phyloP scores from a whole-genome alignment of 2,888 invertebrate genomes.

The Nowickia ferox region DNA sequence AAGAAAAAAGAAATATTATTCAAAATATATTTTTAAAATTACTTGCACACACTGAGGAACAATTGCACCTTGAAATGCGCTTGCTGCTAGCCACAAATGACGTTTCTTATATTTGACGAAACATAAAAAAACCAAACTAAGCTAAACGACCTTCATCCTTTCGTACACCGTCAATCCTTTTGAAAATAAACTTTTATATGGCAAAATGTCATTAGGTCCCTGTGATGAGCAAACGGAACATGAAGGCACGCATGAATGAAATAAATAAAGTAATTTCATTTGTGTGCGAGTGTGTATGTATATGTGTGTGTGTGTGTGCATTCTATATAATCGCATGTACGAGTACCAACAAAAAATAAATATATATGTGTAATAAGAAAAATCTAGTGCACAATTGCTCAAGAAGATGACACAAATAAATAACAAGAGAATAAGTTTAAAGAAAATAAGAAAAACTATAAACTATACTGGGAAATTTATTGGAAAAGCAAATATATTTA shows the following conservation, averaged over 20 bases:
- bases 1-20: background rate
- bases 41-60: background rate
- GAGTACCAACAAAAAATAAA: background rate
- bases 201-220: slow-evolving; percentile 40
- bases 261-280: slow-evolving; percentile 32
- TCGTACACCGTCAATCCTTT: slow-evolving; percentile 14
- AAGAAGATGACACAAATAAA: slow-evolving; percentile 34
- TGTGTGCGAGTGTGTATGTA: background rate
- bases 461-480: slow-evolving; percentile 9
- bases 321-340: background rate
- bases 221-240: slow-evolving; percentile 23
- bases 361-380: slow-evolving; percentile 10
- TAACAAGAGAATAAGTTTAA: background rate
- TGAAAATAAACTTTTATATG: slow-evolving; percentile 9
- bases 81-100: slow-evolving; percentile 1
- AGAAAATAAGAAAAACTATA: background rate
- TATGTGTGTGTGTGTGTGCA: background rate
- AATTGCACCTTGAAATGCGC: slow-evolving; percentile 33
- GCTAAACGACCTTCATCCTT: slow-evolving; percentile 30
- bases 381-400: slow-evolving; percentile 45
- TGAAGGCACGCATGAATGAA: slow-evolving; percentile 35
- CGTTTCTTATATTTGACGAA: slow-evolving; percentile 3
- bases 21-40: slow-evolving; percentile 9
- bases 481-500: background rate
- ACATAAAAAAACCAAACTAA: background rate